These are phyloP conservation scores for Herpailurus yagouaroundi DNA, from an alignment of 2,113 vertebrate genomes.

Conservation along the genomic window DNA sequence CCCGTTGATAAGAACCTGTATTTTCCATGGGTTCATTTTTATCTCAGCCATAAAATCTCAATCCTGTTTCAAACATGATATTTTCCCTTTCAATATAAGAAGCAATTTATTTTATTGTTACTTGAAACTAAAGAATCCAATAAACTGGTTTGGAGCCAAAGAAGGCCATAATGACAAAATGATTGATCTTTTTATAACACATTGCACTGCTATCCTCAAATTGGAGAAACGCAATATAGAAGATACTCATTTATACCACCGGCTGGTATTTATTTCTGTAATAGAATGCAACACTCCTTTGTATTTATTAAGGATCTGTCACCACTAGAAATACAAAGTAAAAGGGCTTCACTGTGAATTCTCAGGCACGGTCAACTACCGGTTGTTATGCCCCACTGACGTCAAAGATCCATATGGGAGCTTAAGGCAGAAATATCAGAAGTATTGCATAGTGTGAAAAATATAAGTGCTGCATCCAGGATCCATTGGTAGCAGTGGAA, in stretches of 20 bases:
- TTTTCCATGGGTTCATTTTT: slow-evolving; percentile 70
- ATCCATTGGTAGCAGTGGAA: neutral
- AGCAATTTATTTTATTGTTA: slow-evolving; percentile 78
- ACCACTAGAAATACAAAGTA: slow-evolving; percentile 66
- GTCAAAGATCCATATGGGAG: neutral
- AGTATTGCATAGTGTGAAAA: neutral
- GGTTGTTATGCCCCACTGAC: neutral
- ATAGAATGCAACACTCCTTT: slow-evolving; percentile 65
- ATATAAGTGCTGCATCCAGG: neutral
- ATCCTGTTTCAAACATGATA: slow-evolving; percentile 64
- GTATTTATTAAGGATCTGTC: slow-evolving; percentile 75
- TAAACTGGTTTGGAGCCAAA: slow-evolving; percentile 73
- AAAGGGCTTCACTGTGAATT: slow-evolving; percentile 53
- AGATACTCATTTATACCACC: slow-evolving; percentile 59
- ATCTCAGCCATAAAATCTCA: slow-evolving; percentile 71
- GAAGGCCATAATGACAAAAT: slow-evolving; percentile 71
- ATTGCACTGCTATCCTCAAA: slow-evolving; percentile 64
- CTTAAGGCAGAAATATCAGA: neutral
- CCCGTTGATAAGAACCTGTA: slow-evolving; percentile 45
- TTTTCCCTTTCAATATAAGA: slow-evolving; percentile 75
- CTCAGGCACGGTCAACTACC: slow-evolving; percentile 24
- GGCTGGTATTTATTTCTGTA: slow-evolving; percentile 58
- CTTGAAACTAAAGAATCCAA: slow-evolving; percentile 77
- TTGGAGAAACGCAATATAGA: slow-evolving; percentile 69
- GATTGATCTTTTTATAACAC: slow-evolving; percentile 76